These are phyloP conservation scores for Saturnia pavonia DNA, from an alignment of 2,888 invertebrate species.

Conservation along the genomic window DNA sequence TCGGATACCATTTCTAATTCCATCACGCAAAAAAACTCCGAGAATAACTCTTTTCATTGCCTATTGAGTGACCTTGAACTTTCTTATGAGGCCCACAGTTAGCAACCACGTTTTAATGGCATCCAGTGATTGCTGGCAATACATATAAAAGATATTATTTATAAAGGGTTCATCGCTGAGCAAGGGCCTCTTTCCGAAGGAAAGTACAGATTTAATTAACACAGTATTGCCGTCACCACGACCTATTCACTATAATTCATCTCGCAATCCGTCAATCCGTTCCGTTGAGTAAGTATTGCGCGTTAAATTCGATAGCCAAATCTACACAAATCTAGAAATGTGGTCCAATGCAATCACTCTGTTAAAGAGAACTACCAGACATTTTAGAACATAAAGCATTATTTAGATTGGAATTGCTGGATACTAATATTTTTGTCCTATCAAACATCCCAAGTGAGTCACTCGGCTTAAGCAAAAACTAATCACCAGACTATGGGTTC, in stretches of 20 bases:
- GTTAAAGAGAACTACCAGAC: not conserved
- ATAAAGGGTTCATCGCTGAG: not conserved
- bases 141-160: too few species aligned
- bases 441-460: not conserved
- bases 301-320: not conserved
- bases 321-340: slow-evolving; percentile 1
- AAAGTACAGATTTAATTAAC: not conserved
- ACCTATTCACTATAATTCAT: not conserved
- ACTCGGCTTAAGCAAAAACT: not conserved
- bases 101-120: too few species aligned
- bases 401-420: not conserved
- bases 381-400: not conserved
- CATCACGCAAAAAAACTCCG: too few species aligned
- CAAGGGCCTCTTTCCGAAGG: not conserved
- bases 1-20: too few species aligned
- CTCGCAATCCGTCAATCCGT: not conserved
- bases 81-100: too few species aligned
- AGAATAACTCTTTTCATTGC: too few species aligned
- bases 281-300: not conserved
- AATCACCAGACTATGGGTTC: not conserved
- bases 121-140: too few species aligned
- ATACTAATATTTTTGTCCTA: not conserved
- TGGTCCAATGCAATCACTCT: not conserved
- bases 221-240: not conserved
- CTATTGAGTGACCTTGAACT: too few species aligned